phyloP scores from a whole-genome alignment of 2,797 vertebrate species.

The Microctenopoma steveboyesi region DNA sequence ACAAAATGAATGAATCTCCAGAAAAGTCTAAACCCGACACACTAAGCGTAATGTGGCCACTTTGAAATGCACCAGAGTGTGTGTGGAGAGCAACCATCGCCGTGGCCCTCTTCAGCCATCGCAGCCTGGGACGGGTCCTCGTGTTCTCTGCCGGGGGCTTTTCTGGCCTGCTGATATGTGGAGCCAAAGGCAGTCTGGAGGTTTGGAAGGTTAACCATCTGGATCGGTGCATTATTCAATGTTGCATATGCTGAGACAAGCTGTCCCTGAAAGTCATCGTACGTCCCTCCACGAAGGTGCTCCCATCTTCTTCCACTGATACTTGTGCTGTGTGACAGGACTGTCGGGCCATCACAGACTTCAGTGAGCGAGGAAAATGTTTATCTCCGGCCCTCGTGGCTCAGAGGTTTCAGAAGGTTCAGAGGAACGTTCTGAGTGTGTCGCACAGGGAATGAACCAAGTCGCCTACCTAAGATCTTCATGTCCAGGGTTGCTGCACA shows the following conservation, averaged over 20 bases:
- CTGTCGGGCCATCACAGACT: constrained; percentile 27
- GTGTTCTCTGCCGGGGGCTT: constrained; percentile 57
- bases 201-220: constrained; percentile 74
- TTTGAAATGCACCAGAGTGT: neutral
- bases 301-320: constrained; percentile 40
- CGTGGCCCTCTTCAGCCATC: constrained; percentile 40
- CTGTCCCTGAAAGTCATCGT: constrained; percentile 46
- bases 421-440: neutral
- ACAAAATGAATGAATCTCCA: too few relatives aligned
- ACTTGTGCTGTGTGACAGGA: neutral
- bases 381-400: neutral
- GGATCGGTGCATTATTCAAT: constrained; percentile 79
- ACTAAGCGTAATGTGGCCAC: too few relatives aligned
- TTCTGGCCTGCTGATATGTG: constrained; percentile 53
- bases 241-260: constrained; percentile 71
- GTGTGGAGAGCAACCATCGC: constrained; percentile 18
- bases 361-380: constrained; percentile 17
- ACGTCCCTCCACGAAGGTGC: constrained; percentile 46
- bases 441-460: constrained; percentile 13
- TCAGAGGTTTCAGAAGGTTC: constrained; percentile 9
- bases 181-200: constrained; percentile 64
- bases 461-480: constrained; percentile 16
- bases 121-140: constrained; percentile 34
- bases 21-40: too few relatives aligned
- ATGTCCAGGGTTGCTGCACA: constrained; percentile 32